These are phyloP conservation scores for Pomatorhinus ruficollis DNA, from an alignment of 2,113 vertebrate species.

Conservation along the genomic window DNA sequence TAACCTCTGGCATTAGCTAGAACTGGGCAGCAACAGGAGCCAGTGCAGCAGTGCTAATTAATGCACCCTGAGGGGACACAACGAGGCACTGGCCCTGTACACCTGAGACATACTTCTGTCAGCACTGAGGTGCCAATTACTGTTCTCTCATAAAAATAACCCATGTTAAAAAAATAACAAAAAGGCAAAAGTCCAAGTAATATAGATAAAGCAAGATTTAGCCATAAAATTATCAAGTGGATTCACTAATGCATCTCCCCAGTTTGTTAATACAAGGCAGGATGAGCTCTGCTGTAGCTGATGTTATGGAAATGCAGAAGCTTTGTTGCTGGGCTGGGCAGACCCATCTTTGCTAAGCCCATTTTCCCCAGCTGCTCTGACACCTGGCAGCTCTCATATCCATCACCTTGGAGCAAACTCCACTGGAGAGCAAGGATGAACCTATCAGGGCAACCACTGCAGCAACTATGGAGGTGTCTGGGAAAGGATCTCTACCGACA, in stretches of 20 bases:
- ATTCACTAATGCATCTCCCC: not conserved
- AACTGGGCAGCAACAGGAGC: not conserved
- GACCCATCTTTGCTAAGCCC: not conserved
- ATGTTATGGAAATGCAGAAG: not conserved
- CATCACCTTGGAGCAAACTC: not conserved
- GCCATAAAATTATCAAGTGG: not conserved
- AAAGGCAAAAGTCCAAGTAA: not conserved
- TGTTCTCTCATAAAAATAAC: slow-evolving; percentile 23
- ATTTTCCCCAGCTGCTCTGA: not conserved
- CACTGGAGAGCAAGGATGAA: not conserved
- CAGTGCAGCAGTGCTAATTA: slow-evolving; percentile 53
- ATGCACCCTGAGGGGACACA: slow-evolving; percentile 49
- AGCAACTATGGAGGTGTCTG: accelerated
- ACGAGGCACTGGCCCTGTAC: slow-evolving; percentile 9
- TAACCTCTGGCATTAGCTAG: slow-evolving; percentile 55
- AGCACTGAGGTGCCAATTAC: not conserved
- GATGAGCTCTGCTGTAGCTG: not conserved
- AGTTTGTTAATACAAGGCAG: not conserved
- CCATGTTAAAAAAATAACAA: not conserved
- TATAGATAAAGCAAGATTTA: not conserved
- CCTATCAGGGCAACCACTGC: not conserved
- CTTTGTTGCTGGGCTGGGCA: not conserved
- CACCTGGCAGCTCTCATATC: not conserved
- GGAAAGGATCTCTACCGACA: not conserved
- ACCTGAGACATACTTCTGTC: slow-evolving; percentile 44